Conservation (phyloP, 2,888 invertebrate genomes). For the Nowickia ferox region DNA sequence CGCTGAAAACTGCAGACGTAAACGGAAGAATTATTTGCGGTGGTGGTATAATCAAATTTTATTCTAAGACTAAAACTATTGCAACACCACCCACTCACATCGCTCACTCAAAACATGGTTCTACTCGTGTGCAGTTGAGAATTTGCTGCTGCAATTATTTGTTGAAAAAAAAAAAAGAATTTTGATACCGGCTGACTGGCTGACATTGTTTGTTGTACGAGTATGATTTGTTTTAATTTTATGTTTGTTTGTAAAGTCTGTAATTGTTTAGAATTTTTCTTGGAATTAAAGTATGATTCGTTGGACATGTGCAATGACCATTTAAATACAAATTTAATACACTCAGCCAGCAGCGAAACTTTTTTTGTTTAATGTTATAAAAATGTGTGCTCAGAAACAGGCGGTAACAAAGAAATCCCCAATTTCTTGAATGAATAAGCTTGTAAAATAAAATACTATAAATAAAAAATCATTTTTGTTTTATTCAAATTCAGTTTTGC, state of each 20-base stretch:
- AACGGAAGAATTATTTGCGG: background rate
- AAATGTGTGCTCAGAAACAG: constrained; percentile 10
- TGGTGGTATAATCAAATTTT: constrained; percentile 32
- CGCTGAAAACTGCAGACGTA: background rate
- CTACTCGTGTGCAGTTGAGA: constrained; percentile 23
- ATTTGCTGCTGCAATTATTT: constrained; percentile 68
- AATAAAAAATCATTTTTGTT: background rate
- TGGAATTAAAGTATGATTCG: constrained; percentile 60
- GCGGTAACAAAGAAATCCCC: background rate
- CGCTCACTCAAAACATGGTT: constrained; percentile 28
- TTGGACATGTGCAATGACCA: constrained; percentile 37
- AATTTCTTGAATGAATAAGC: too few species aligned
- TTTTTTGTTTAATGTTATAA: background rate
- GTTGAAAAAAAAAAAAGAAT: constrained; percentile 20
- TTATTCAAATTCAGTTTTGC: background rate
- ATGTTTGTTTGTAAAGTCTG: constrained; percentile 16
- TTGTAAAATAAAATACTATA: background rate
- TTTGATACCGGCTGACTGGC: background rate
- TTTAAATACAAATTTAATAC: constrained; percentile 37
- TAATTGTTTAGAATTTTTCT: constrained; percentile 66
- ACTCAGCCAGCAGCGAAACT: constrained; percentile 8
- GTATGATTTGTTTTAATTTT: constrained; percentile 17
- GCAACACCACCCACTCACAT: constrained; percentile 51
- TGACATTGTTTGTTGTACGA: background rate
- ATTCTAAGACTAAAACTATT: constrained; percentile 28